Conservation (phyloP, 1,140 invertebrate species). For the Zaprionus camerounensis region DNA sequence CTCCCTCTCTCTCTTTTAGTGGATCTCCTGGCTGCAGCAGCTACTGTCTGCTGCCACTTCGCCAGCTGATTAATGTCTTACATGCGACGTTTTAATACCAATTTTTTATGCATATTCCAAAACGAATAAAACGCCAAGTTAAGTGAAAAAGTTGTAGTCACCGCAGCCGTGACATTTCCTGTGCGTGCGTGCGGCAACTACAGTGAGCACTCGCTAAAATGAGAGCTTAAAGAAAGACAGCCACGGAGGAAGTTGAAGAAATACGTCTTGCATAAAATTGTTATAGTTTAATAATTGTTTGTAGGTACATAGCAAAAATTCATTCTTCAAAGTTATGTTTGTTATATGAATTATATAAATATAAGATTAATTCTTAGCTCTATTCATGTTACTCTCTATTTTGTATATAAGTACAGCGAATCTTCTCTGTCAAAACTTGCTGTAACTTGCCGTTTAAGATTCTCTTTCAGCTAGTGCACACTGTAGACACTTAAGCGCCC, state of each 20-base stretch:
- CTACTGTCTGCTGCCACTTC: conserved; percentile 70
- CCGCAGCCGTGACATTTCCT: conserved; percentile 72
- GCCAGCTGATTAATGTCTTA: conserved; percentile 81
- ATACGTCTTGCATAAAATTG: not conserved
- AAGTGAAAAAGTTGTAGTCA: conserved; percentile 73
- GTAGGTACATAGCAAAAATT: too few relatives aligned
- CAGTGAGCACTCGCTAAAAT: conserved; percentile 21
- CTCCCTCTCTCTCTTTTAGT: not conserved
- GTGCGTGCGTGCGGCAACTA: conserved; percentile 46
- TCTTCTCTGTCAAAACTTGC: too few relatives aligned
- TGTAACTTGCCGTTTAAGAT: too few relatives aligned
- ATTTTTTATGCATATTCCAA: conserved; percentile 82
- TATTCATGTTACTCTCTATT: too few relatives aligned
- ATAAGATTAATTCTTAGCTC: too few relatives aligned
- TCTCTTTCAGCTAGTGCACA: not conserved
- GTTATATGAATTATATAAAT: too few relatives aligned
- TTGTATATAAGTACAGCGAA: too few relatives aligned
- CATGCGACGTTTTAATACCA: conserved; percentile 82
- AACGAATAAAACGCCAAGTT: conserved; percentile 54
- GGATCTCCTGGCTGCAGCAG: conserved; percentile 9
- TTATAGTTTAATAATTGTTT: too few relatives aligned
- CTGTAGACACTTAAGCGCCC: conserved; percentile 25
- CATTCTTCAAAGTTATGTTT: too few relatives aligned
- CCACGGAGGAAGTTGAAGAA: not conserved
- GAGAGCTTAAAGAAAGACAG: not conserved